phyloP scores from a whole-genome alignment of 2,113 vertebrate species.

The Rhynchomys soricoides region DNA sequence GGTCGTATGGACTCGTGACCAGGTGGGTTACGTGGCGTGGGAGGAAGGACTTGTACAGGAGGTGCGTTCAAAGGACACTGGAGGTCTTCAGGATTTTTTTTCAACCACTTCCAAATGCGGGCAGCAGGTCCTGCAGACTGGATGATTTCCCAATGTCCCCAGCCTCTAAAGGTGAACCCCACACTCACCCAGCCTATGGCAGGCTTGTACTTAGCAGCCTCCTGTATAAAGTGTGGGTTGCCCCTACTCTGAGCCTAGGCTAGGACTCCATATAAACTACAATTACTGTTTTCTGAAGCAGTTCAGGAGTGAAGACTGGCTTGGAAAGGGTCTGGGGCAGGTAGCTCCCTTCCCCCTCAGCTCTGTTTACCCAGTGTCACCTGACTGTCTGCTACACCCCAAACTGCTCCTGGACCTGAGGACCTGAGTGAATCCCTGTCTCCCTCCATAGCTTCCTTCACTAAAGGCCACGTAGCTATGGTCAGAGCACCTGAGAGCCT shows the following conservation, averaged over 20 bases:
- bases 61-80: not conserved
- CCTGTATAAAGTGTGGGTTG: not conserved
- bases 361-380: constrained; percentile 55
- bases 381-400: constrained; percentile 54
- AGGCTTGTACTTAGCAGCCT: not conserved
- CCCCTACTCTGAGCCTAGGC: not conserved
- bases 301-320: not conserved
- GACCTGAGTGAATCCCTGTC: constrained; percentile 51
- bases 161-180: not conserved
- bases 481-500: not conserved
- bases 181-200: not conserved
- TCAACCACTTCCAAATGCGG: not conserved
- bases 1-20: not conserved
- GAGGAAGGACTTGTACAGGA: constrained; percentile 23
- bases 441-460: not conserved
- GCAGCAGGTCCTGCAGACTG: constrained; percentile 11
- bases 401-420: constrained; percentile 33
- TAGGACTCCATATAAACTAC: not conserved
- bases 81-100: constrained; percentile 5
- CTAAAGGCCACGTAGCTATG: not conserved
- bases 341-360: constrained; percentile 23
- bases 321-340: constrained; percentile 21
- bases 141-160: not conserved
- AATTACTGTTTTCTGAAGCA: not conserved
- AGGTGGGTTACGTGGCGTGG: constrained; percentile 21